Evolutionary conservation across 2,113 vertebrate species (phyloP).

Genomic region (Rallus limicola): DNA sequence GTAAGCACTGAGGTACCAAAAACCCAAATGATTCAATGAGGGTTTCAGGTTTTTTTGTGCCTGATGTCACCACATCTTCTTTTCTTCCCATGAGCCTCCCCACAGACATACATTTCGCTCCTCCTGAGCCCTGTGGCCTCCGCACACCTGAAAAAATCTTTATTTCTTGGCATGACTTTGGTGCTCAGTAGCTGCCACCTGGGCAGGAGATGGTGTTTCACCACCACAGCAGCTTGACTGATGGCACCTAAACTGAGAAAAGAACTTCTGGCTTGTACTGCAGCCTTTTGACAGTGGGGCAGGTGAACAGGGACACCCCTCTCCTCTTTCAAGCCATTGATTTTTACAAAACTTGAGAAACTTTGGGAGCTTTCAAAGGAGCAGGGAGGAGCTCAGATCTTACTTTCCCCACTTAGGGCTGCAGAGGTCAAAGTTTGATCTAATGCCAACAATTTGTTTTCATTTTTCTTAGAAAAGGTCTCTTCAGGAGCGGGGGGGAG

Average conservation of each 20-base stretch:
- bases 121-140: neutral
- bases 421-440: slow-evolving; percentile 32
- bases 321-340: neutral
- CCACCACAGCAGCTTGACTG: neutral
- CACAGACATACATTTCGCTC: neutral
- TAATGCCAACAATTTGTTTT: slow-evolving; percentile 45
- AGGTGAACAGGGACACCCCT: accelerated
- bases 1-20: neutral
- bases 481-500: neutral
- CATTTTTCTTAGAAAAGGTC: slow-evolving; percentile 44
- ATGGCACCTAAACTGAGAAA: neutral
- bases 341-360: neutral
- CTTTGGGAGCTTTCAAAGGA: neutral
- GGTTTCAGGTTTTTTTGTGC: neutral
- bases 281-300: neutral
- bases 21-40: neutral
- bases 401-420: neutral
- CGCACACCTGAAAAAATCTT: neutral
- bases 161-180: neutral
- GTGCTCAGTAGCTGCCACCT: neutral
- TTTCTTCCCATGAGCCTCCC: neutral
- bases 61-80: neutral
- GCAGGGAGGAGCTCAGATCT: neutral
- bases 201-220: neutral
- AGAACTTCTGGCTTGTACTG: accelerated